A percentile compares a stretch with the other conserved stretches of the same genome.
Evolutionary conservation across 2,113 vertebrate species (phyloP).

Genomic region (Pseudopodoces humilis): DNA sequence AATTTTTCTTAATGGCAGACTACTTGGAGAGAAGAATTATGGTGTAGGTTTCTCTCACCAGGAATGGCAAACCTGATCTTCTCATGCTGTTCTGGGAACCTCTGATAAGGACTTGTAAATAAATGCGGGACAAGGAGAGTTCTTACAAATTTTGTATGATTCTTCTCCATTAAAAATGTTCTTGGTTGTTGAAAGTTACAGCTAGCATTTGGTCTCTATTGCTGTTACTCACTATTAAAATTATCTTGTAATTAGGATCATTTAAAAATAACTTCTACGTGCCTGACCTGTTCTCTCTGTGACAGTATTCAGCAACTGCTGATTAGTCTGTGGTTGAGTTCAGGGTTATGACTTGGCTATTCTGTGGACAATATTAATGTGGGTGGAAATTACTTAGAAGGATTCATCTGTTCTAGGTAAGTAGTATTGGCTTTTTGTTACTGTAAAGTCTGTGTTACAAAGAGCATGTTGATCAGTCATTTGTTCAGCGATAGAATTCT

Average conservation of each 20-base stretch:
- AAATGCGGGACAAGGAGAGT: not conserved
- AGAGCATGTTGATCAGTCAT: not conserved
- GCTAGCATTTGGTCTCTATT: not conserved
- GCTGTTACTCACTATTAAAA: conserved; percentile 8
- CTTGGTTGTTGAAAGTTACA: not conserved
- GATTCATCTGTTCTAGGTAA: not conserved
- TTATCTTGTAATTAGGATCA: not conserved
- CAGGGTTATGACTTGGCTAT: not conserved
- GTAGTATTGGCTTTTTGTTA: not conserved
- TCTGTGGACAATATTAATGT: not conserved
- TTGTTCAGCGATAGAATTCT: not conserved
- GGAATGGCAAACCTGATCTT: not conserved
- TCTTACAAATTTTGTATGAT: not conserved
- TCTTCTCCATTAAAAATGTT: not conserved
- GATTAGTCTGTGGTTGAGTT: not conserved
- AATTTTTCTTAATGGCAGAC: not conserved
- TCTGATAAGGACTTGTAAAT: not conserved
- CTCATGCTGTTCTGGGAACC: not conserved
- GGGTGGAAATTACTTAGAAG: not conserved
- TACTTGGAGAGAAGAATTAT: not conserved
- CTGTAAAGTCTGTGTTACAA: not conserved
- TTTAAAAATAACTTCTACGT: not conserved
- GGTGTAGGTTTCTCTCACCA: not conserved
- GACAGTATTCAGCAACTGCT: not conserved
- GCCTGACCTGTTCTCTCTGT: not conserved